Percentiles rank a stretch among this genome's conserved stretches.
Evolutionary conservation across 2,113 vertebrate genomes (phyloP).

Genomic region (Apteryx mantelli): DNA sequence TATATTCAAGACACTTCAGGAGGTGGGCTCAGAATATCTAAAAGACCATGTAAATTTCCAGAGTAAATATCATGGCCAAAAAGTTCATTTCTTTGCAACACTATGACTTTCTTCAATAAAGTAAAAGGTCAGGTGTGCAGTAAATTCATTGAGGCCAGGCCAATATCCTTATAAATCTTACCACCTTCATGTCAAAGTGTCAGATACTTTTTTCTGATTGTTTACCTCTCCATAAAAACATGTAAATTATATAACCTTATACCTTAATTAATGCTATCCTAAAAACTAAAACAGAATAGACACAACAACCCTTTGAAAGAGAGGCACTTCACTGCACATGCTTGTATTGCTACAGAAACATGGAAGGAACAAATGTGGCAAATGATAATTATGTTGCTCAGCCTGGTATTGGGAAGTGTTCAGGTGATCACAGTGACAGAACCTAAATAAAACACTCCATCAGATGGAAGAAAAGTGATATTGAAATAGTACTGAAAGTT

Average conservation of each 20-base stretch:
- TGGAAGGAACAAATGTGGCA: not conserved
- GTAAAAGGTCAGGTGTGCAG: conserved; percentile 8
- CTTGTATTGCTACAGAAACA: not conserved
- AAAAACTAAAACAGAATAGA: not conserved
- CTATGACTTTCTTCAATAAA: not conserved
- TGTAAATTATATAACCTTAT: not conserved
- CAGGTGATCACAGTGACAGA: not conserved
- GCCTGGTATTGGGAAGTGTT: not conserved
- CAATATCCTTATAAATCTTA: not conserved
- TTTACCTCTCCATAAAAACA: not conserved
- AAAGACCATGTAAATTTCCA: not conserved
- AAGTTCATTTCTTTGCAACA: not conserved
- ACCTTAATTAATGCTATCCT: not conserved
- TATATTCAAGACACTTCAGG: not conserved
- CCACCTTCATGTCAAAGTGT: not conserved
- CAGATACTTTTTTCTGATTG: not conserved
- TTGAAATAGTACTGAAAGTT: not conserved
- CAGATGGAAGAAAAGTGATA: not conserved
- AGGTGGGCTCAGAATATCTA: not conserved
- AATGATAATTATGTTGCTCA: not conserved
- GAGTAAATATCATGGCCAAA: conserved; percentile 1
- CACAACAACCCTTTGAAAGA: not conserved
- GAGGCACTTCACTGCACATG: fast-evolving
- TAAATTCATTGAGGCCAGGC: not conserved
- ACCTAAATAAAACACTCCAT: not conserved